Evolutionary conservation across 2,113 vertebrate genomes (phyloP), one percentile per base, ranked within the genome.

Genomic region (Neolamprologus toae): DNA sequence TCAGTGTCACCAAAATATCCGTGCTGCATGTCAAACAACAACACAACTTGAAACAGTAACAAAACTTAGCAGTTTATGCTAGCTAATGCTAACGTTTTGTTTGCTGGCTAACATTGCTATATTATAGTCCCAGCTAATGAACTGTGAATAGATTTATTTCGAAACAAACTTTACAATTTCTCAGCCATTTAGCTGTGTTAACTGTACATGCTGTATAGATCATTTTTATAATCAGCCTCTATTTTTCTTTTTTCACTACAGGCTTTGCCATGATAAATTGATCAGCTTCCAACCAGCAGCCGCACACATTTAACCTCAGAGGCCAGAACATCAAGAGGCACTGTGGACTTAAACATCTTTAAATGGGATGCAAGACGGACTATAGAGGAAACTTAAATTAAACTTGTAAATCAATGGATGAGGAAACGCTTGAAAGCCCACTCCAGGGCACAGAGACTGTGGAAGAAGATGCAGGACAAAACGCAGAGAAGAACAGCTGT

Each of bases 331-430:
- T 42, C 17, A 26, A 17, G 5, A 4, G 19, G 12, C 54, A 16
- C 4, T 28, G 45, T 73, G 57, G 31, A 45, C 45, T 47, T 1
- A 59, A 45, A 40, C 5, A 16, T 6, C 6, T 82, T 45, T 87
- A 79, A 87, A 92, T 57, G 83, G 87, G 31, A 93, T 83, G 80
- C 57, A 9, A 7, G 16, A 23, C n/a, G 1, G 2, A 54, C 42
- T 49, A 19, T 87, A 86, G 82, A 66, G 26, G 37, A 33, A 61
- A 61, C 28, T 61, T 61, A 61, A 61, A 33, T 33, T 61, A 61
- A 61, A 71, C 47, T 49, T 42, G 82, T 83, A 85, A 73, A 83
- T 63, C 87, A 59, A 96, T 96, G 95, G 85, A 88, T 51, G 76
- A 92, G 51, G 89, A 83, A 90, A 51, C 54, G 4, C 17, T 7